Percentiles rank a stretch among this genome's conserved stretches.
phyloP scores from a whole-genome alignment of 92 coral and sea anemone species.

The Paragorgia papillata region DNA sequence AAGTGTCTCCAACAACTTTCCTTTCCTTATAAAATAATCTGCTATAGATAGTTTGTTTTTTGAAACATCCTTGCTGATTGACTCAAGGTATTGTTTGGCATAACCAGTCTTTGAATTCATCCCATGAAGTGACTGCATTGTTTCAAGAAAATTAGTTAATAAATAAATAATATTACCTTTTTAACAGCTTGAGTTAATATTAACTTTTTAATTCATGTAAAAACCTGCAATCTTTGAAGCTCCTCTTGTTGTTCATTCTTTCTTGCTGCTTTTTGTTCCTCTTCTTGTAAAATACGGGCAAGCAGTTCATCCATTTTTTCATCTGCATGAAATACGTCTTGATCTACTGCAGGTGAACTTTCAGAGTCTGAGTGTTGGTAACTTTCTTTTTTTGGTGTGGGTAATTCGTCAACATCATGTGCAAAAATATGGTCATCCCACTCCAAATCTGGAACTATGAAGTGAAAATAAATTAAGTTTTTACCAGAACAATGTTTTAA shows the following conservation, averaged over 20 bases:
- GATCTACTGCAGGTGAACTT: background rate
- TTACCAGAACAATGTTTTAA: no score
- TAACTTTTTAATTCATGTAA: background rate
- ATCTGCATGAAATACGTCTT: constrained; percentile 41
- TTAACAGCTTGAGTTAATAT: no score
- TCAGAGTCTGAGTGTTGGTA: background rate
- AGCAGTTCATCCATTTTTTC: constrained; percentile 85
- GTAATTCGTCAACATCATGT: constrained; percentile 70
- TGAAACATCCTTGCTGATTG: constrained; percentile 78
- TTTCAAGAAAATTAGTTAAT: background rate
- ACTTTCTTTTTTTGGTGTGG: constrained; percentile 24
- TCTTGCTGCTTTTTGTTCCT: constrained; percentile 67
- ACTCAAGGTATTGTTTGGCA: constrained; percentile 74
- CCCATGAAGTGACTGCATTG: constrained; percentile 91
- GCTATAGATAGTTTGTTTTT: constrained; percentile 84
- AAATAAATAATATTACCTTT: background rate
- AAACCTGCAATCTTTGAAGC: constrained; percentile 85
- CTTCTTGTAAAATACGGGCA: constrained; percentile 84
- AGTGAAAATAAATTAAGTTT: background rate
- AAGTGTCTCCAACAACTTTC: constrained; percentile 85
- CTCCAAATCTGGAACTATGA: constrained; percentile 70
- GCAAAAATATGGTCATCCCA: constrained; percentile 92
- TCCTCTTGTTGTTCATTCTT: constrained; percentile 80
- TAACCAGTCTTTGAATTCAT: constrained; percentile 82
- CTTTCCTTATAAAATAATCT: constrained; percentile 93